phyloP scores from a whole-genome alignment of 2,888 invertebrate genomes.

The Phrixothrix hirtus region DNA sequence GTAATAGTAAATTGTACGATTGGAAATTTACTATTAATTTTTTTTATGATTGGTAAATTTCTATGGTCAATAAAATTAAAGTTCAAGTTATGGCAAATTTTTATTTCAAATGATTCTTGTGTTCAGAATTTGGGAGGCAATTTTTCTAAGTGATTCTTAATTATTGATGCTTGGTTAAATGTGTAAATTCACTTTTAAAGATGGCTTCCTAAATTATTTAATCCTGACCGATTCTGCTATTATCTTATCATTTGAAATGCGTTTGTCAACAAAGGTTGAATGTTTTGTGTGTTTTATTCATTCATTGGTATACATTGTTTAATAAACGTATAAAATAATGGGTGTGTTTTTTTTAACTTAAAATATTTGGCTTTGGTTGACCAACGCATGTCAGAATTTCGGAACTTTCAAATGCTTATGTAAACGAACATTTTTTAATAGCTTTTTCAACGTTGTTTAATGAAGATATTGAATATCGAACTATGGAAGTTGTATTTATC shows the following conservation, averaged over 20 bases:
- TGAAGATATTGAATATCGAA: constrained; percentile 98
- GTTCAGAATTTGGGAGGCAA: constrained; percentile 55
- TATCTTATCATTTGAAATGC: no score
- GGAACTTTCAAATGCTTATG: constrained; percentile 1
- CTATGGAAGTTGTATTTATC: constrained; percentile 97
- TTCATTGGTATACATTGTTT: no score
- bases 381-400: constrained; percentile 35
- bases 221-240: constrained; percentile 6
- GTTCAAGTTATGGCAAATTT: constrained; percentile 33
- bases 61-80: constrained; percentile 24
- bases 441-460: constrained; percentile 96
- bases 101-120: constrained; percentile 44
- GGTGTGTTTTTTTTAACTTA: constrained; percentile 40
- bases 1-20: no score
- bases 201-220: constrained; percentile 45
- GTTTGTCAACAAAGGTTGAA: constrained; percentile 44
- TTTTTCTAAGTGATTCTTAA: no score
- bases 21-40: constrained; percentile 24
- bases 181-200: constrained; percentile 34
- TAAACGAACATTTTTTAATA: constrained; percentile 56
- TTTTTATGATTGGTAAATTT: constrained; percentile 33
- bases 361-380: constrained; percentile 42
- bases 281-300: constrained; percentile 34
- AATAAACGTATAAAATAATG: constrained; percentile 16
- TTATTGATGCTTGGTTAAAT: no score